Percentiles rank a stretch among this genome's conserved stretches.
Evolutionary conservation across 2,888 invertebrate species (phyloP).

Genomic region (Ormyrus thymus): DNA sequence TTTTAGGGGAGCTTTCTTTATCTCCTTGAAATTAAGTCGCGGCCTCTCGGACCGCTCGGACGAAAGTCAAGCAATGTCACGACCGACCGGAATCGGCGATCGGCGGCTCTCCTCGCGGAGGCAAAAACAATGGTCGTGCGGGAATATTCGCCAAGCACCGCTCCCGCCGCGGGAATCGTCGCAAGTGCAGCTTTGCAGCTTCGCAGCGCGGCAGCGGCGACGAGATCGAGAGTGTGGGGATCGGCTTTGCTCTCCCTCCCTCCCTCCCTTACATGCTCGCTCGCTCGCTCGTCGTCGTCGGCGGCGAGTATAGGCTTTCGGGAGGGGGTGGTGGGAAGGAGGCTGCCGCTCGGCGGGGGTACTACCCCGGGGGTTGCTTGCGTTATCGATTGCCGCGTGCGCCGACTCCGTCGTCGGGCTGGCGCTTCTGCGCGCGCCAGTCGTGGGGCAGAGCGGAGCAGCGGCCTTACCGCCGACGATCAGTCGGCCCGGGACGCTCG

Average conservation of each 20-base stretch:
- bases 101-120: background rate
- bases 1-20: too few species aligned
- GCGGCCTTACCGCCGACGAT: background rate
- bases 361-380: too few species aligned
- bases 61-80: too few species aligned
- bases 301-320: slow-evolving; percentile 28
- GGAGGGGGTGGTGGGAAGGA: background rate
- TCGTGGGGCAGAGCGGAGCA: background rate
- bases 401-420: background rate
- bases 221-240: background rate
- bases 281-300: background rate
- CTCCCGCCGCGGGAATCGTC: too few species aligned
- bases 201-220: slow-evolving; percentile 21
- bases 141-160: background rate
- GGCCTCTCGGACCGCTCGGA: too few species aligned
- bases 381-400: background rate
- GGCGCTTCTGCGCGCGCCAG: background rate
- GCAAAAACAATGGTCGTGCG: slow-evolving; percentile 15
- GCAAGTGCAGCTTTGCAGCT: too few species aligned
- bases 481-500: slow-evolving; percentile 52
- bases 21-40: too few species aligned
- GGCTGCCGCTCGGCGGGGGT: background rate
- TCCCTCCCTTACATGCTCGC: slow-evolving; percentile 20
- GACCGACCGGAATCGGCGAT: background rate
- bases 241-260: slow-evolving; percentile 4